Evolutionary conservation across 2,113 vertebrate genomes (phyloP).

Genomic region (Corvus moneduloides): DNA sequence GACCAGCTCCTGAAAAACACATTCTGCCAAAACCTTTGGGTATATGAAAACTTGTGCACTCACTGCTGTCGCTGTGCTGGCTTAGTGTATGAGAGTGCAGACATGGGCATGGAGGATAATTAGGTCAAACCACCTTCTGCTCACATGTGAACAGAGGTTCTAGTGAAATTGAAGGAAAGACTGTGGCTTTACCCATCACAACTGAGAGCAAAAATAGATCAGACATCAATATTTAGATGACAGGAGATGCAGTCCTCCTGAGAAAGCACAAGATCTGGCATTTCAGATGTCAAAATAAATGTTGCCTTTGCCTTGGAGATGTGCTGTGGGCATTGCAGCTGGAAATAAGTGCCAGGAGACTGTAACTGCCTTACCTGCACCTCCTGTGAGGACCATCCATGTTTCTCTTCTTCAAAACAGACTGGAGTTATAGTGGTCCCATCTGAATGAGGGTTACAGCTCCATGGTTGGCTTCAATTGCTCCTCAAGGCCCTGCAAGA

Average conservation of each 20-base stretch:
- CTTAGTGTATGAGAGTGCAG: background rate
- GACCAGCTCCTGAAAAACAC: background rate
- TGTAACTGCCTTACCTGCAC: background rate
- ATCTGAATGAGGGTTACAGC: background rate
- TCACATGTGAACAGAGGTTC: background rate
- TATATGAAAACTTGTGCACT: accelerated
- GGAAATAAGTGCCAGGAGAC: background rate
- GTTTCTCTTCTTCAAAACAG: background rate
- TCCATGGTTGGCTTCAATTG: background rate
- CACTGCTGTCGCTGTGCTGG: background rate
- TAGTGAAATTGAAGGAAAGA: background rate
- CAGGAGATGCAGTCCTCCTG: background rate
- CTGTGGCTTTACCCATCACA: background rate
- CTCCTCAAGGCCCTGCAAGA: background rate
- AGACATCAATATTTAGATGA: background rate
- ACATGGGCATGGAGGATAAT: background rate
- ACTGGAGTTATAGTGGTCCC: background rate
- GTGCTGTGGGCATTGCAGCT: background rate
- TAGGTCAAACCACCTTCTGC: background rate
- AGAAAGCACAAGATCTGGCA: background rate
- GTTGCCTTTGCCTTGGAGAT: background rate
- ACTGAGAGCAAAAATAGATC: background rate
- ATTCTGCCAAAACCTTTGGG: background rate
- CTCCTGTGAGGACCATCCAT: background rate
- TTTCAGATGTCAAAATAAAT: background rate